Percentiles rank a stretch among this genome's conserved stretches.
Evolutionary conservation across 2,888 invertebrate species (phyloP).

Genomic region (Lasioglossum calceatum): DNA sequence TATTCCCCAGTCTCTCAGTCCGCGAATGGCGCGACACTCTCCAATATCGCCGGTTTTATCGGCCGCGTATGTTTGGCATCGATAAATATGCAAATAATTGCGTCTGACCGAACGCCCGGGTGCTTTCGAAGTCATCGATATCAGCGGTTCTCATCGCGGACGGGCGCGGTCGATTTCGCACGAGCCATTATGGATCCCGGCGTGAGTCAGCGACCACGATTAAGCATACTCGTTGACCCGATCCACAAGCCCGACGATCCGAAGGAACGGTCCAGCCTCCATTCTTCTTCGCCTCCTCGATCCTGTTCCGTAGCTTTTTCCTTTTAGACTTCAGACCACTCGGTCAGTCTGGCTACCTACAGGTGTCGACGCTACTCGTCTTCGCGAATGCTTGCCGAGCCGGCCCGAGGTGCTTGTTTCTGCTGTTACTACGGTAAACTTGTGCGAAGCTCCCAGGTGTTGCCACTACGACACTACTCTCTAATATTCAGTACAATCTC

Average conservation of each 20-base stretch:
- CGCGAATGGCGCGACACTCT: constrained; percentile 2
- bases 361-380: constrained; percentile 15
- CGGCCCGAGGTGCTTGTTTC: background rate
- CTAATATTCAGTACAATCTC: background rate
- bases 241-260: constrained; percentile 6
- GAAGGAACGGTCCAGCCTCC: constrained; percentile 20
- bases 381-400: background rate
- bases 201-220: constrained; percentile 51
- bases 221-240: constrained; percentile 58
- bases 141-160: constrained; percentile 31
- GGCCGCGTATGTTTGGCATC: constrained; percentile 1
- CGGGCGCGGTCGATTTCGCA: constrained; percentile 30
- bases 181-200: constrained; percentile 55
- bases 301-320: constrained; percentile 32
- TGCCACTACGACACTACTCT: background rate
- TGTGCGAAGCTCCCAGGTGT: background rate
- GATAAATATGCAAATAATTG: constrained; percentile 64
- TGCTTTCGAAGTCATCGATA: constrained; percentile 37
- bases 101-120: constrained; percentile 24
- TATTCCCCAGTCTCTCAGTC: background rate
- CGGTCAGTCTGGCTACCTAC: background rate
- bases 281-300: constrained; percentile 19
- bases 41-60: constrained; percentile 33
- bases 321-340: constrained; percentile 21
- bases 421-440: background rate